phyloP scores from a whole-genome alignment of 1,140 invertebrate species.

The Drosophila sproati region DNA sequence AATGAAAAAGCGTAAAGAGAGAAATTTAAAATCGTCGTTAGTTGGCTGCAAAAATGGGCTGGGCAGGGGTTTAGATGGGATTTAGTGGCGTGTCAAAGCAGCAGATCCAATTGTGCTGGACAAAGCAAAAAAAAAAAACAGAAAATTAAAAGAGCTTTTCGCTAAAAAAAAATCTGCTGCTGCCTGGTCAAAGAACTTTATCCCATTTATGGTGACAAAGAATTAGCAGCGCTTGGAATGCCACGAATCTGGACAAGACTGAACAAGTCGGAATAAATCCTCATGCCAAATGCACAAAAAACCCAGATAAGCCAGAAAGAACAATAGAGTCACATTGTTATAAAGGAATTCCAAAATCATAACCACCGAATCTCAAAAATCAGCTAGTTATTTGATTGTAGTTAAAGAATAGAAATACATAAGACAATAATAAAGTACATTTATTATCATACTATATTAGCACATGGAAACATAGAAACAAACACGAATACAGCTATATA shows the following conservation, averaged over 20 bases:
- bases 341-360: no score
- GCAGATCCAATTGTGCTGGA: neutral
- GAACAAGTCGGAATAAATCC: neutral
- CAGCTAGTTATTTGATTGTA: no score
- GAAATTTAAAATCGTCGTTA: conserved; percentile 23
- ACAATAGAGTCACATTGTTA: neutral
- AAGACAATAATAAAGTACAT: no score
- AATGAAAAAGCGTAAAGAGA: conserved; percentile 37
- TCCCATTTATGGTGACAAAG: conserved; percentile 60
- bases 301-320: neutral
- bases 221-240: conserved; percentile 65
- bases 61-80: no score
- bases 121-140: conserved; percentile 4
- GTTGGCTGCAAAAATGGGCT: neutral
- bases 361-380: no score
- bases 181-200: conserved; percentile 7
- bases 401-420: no score
- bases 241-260: neutral
- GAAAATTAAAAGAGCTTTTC: conserved; percentile 25
- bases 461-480: no score
- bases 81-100: neutral
- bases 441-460: no score
- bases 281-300: neutral
- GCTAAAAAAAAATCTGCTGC: conserved; percentile 1
- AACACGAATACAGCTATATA: no score